These are phyloP conservation scores for Ranitomeya imitator DNA, from an alignment of 2,113 vertebrate genomes.

Conservation along the genomic window DNA sequence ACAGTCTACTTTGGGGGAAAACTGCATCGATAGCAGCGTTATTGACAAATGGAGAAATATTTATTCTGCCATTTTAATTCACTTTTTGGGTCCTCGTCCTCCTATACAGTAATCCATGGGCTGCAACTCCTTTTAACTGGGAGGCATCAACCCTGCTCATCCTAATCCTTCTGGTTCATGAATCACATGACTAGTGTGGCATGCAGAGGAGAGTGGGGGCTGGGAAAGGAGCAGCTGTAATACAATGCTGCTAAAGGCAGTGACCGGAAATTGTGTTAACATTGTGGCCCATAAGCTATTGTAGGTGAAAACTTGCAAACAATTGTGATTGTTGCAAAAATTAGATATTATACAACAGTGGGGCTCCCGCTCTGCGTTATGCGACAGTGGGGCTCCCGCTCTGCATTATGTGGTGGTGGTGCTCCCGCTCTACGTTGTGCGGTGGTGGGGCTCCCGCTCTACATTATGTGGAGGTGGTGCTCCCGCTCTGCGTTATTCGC, in stretches of 20 bases:
- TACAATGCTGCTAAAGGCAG: no score
- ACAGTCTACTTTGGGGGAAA: not conserved
- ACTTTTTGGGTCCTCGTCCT: not conserved
- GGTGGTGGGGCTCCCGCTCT: not conserved
- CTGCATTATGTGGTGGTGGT: not conserved
- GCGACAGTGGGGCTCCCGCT: not conserved
- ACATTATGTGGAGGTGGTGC: not conserved
- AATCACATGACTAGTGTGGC: not conserved
- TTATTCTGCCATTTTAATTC: no score
- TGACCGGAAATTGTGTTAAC: no score
- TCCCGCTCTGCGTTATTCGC: not conserved
- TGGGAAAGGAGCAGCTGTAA: no score
- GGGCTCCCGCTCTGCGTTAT: not conserved
- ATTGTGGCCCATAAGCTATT: no score
- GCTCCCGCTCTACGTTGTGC: not conserved
- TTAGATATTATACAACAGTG: not conserved
- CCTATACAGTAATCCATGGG: not conserved
- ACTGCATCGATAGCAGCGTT: no score
- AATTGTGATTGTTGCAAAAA: no score
- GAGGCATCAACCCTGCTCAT: not conserved
- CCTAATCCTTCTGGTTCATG: not conserved
- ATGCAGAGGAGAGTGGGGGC: no score
- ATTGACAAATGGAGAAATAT: not conserved
- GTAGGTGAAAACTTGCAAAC: no score
- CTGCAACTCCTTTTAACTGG: not conserved